Base-by-base conservation (phyloP, 2,888 invertebrate genomes). In the Loripinus fragilis region DNA sequence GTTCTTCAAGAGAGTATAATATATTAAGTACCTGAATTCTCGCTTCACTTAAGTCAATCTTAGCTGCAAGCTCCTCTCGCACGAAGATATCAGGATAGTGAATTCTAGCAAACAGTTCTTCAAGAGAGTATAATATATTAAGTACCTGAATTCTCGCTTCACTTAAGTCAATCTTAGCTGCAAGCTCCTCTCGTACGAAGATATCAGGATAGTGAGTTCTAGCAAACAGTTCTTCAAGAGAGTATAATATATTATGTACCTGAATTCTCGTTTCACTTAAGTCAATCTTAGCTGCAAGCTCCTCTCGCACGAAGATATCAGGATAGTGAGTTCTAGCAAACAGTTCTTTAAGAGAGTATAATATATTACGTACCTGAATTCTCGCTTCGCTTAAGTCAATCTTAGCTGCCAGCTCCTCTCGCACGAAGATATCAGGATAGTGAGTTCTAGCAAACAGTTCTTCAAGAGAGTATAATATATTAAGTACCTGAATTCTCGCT, bases 281-380 rank as follows among this genome's bases (percentile, higher is more conserved):
- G 92, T 96, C 97, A 89, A 98, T 98, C 93, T 97, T 95, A 78
- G 97, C 94, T 0, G 98, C 98, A 10, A 98, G 97, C 94, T 98
- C 98, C 93, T 98, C 98, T 88, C 98, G 95, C 74, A 97, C 94
- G 90, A 95, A 96, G 28, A 98, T 98, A 91, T 98, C 98, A 8
- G 98, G 98, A 93, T 98, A 98, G 91, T 98, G 98, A 0, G 98
- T 98, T 94, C 97, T 97, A 93, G 97, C 97, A 94, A 98, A 98
- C 30, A 98, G 95, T 0, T 97, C 96, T 93, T 98, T 98, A 90
- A n/a, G n/a, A n/a, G n/a, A n/a, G n/a, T n/a, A n/a, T n/a, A n/a
- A n/a, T n/a, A n/a, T n/a, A n/a, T n/a, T n/a, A n/a, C n/a, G 38
- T 38, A 38, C 38, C 38, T 38, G 38, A 38, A 38, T 38, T 38